These are phyloP conservation scores for Bruchidius siliquastri DNA, from an alignment of 2,888 invertebrate species.

Conservation along the genomic window DNA sequence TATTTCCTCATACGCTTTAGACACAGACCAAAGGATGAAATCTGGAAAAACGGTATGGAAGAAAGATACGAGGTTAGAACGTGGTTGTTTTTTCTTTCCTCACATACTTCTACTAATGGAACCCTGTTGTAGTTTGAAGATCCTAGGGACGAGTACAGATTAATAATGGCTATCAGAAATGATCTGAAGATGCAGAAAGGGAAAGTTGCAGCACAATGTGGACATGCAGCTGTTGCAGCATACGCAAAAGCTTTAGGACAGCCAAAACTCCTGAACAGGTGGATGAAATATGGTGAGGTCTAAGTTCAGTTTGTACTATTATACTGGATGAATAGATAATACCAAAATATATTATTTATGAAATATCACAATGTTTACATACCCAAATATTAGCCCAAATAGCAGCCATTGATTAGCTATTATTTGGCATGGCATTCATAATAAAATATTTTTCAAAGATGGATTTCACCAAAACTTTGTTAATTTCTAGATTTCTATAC, in stretches of 20 bases:
- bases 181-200: conserved; percentile 95
- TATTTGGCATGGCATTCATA: too few species aligned
- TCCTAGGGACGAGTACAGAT: conserved; percentile 61
- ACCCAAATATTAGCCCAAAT: too few species aligned
- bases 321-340: background rate
- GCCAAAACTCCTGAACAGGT: conserved; percentile 57
- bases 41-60: conserved; percentile 37
- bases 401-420: too few species aligned
- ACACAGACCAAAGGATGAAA: conserved; percentile 20
- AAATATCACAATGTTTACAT: too few species aligned
- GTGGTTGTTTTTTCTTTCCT: background rate
- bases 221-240: conserved; percentile 89
- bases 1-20: conserved; percentile 32
- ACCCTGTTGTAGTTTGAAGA: conserved; percentile 33
- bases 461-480: too few species aligned
- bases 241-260: conserved; percentile 66
- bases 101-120: background rate
- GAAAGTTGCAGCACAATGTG: conserved; percentile 89
- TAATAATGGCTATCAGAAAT: conserved; percentile 81
- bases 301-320: background rate
- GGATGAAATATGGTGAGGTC: conserved; percentile 45
- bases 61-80: conserved; percentile 39
- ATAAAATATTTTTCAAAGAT: too few species aligned
- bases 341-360: too few species aligned
- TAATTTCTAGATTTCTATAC: too few species aligned